Percentiles rank a stretch among this genome's conserved stretches.
These are phyloP conservation scores for Neodiprion virginianus DNA, from an alignment of 1,140 invertebrate genomes.

Conservation along the genomic window DNA sequence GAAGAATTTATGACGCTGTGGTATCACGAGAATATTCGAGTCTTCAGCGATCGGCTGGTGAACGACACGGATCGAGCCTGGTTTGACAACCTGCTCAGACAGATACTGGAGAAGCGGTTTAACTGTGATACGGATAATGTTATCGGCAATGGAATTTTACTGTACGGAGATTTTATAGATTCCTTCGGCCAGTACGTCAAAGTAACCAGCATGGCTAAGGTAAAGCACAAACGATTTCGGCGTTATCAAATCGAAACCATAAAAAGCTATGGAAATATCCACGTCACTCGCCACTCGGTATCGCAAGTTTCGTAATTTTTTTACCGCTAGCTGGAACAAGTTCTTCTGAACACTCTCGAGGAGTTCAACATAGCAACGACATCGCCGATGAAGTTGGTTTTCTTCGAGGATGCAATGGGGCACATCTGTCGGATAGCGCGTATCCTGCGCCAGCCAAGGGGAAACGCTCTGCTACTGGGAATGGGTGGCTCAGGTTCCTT, in stretches of 20 bases:
- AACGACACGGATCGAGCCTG: conserved; percentile 69
- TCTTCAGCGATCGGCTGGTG: conserved; percentile 74
- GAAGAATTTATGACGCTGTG: conserved; percentile 63
- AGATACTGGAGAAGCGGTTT: conserved; percentile 66
- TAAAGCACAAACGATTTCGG: conserved; percentile 14
- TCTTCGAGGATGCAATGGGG: conserved; percentile 73
- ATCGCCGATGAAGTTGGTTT: conserved; percentile 73
- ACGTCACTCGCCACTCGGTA: background rate
- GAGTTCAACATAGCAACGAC: conserved; percentile 74
- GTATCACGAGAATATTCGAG: conserved; percentile 75
- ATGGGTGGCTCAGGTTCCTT: conserved; percentile 70
- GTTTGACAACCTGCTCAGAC: conserved; percentile 65
- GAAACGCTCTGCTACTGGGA: conserved; percentile 67
- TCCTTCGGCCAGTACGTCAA: conserved; percentile 34
- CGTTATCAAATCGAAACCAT: background rate
- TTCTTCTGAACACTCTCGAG: conserved; percentile 63
- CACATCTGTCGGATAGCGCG: conserved; percentile 72
- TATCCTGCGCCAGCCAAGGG: conserved; percentile 68
- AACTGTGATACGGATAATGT: conserved; percentile 68
- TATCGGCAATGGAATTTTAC: conserved; percentile 25
- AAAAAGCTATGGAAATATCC: conserved; percentile 2
- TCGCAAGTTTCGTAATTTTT: conserved; percentile 14
- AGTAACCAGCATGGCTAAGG: conserved; percentile 33
- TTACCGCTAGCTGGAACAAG: conserved; percentile 40
- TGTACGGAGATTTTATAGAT: conserved; percentile 40